phyloP scores from a whole-genome alignment of 2,797 vertebrate species.

The Girardinus metallicus region DNA sequence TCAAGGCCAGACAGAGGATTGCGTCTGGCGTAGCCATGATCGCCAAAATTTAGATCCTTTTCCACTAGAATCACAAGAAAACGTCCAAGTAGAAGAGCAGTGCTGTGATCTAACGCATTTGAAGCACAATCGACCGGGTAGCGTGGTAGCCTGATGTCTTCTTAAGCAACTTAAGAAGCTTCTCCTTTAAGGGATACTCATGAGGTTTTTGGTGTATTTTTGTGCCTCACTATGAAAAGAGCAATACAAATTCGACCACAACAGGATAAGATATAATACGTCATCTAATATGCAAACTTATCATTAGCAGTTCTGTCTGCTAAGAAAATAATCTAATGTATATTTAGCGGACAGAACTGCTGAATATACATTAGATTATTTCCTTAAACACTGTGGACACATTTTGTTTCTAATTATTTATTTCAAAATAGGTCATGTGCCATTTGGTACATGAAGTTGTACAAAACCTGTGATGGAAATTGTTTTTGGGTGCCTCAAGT shows the following conservation, averaged over 20 bases:
- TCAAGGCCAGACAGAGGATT: constrained; percentile 73
- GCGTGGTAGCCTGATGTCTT: background rate
- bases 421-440: background rate
- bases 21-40: constrained; percentile 83
- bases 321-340: too few species aligned
- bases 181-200: background rate
- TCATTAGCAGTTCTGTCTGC: background rate
- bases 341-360: background rate
- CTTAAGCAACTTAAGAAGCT: background rate
- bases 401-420: background rate
- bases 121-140: background rate
- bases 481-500: background rate
- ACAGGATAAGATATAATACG: background rate
- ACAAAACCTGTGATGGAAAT: background rate
- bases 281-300: background rate
- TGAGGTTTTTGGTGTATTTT: background rate
- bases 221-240: background rate
- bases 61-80: constrained; percentile 61
- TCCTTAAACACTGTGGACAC: background rate
- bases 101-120: background rate
- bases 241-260: background rate
- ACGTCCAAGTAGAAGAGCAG: background rate
- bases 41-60: constrained; percentile 80
- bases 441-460: background rate
- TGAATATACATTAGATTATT: background rate